Base-by-base conservation (phyloP, 2,797 vertebrate genomes). In the Eulemur rubriventer region DNA sequence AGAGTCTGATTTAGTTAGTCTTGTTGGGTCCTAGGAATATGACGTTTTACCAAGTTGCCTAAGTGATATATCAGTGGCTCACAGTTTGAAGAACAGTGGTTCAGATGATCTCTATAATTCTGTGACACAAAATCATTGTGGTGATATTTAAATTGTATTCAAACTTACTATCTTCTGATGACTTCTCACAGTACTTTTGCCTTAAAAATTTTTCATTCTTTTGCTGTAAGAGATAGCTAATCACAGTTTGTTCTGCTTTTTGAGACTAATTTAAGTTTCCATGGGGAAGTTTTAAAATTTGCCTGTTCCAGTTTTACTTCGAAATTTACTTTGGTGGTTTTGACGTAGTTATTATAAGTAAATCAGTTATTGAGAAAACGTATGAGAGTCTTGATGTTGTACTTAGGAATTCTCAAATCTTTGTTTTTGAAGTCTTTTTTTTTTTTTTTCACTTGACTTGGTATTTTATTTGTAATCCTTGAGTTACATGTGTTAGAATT, bases 241-340 rank as follows among this genome's bases (percentile, higher is more conserved):
- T 70, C 48, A 80, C 4, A 81, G 84, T 41, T 63, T 72, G 67
- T 95, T 89, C 84, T 81, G 65, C 52, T 94, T 92, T 96, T 83
- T 72, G 79, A 70, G 35, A 89, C 63, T 81, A 65, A 55, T 65
- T 82, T 46, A 59, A 8, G 65, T 78, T 91, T 91, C 41, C 20
- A 5, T 50, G n/a, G 12, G 76, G 80, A 88, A 94, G 65, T 95
- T 85, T 80, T 75, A 33, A 16, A 89, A 50, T 30, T 87, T 92
- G 57, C 28, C 20, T 30, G 9, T 92, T 89, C 13, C 18, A n/a
- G 17, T 43, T 81, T 87, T 89, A 33, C 41, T 91, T 97, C 92
- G 38, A 55, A 67, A 8, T 80, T 18, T 38, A 46, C 55, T 75
- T 70, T 73, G 28, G 50, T 57, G 80, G 14, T 59, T 96, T 91